Conservation (phyloP, 2,888 invertebrate species). For the Spodoptera exigua region DNA sequence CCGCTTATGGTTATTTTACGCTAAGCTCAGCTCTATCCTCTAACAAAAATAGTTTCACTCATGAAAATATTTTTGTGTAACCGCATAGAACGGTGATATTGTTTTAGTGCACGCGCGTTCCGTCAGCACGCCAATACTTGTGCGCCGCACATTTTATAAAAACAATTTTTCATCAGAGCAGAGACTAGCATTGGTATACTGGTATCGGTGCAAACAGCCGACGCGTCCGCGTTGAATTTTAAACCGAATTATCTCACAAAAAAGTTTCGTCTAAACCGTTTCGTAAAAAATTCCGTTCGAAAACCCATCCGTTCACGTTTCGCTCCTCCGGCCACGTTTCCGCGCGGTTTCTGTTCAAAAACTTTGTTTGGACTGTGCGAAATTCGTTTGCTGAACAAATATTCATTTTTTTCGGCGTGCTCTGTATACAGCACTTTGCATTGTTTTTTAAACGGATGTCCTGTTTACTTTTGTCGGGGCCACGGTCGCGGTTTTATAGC, state of each 20-base stretch:
- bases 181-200: conserved; percentile 14
- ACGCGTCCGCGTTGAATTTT: conserved; percentile 57
- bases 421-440: conserved; percentile 69
- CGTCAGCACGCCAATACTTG: conserved; percentile 29
- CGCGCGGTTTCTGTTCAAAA: conserved; percentile 72
- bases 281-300: conserved; percentile 65
- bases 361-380: conserved; percentile 73
- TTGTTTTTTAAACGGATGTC: conserved; percentile 79
- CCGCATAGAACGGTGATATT: conserved; percentile 33
- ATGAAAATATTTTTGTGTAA: conserved; percentile 20
- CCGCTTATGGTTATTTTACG: conserved; percentile 1
- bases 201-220: conserved; percentile 52
- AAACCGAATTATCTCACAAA: conserved; percentile 64
- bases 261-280: conserved; percentile 59
- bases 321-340: conserved; percentile 59
- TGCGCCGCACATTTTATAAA: conserved; percentile 35
- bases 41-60: conserved; percentile 22
- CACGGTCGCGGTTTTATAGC: conserved; percentile 67
- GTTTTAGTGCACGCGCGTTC: conserved; percentile 35
- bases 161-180: conserved; percentile 36
- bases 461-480: conserved; percentile 74
- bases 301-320: conserved; percentile 64
- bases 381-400: conserved; percentile 77
- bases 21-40: conserved; percentile 11
- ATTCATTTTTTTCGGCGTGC: conserved; percentile 69